phyloP scores from a whole-genome alignment of 2,888 invertebrate species.

The Agrochola litura region DNA sequence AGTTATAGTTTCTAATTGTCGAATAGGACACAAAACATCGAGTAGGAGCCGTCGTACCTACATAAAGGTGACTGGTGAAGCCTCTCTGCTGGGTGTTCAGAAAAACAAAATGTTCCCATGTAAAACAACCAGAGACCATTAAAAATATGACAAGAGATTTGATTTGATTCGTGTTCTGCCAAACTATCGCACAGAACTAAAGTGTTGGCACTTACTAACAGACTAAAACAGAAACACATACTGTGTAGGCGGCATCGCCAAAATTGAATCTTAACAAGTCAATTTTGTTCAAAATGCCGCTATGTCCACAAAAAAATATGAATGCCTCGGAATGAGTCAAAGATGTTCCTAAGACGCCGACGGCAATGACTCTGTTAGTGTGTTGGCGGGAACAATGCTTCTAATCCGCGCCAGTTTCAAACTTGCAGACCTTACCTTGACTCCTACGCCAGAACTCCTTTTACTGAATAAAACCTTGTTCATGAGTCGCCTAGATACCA shows the following conservation, averaged over 20 bases:
- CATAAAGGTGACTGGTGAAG: neutral
- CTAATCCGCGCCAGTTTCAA: conserved; percentile 80
- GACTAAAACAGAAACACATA: conserved; percentile 46
- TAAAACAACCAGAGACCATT: neutral
- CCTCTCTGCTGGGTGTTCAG: neutral
- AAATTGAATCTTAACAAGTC: conserved; percentile 69
- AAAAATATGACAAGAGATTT: neutral
- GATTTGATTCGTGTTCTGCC: neutral
- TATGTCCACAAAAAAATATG: conserved; percentile 69
- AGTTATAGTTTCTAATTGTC: neutral
- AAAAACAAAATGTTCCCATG: neutral
- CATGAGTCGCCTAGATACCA: conserved; percentile 67
- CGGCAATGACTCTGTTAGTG: conserved; percentile 76
- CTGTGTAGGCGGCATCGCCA: conserved; percentile 73
- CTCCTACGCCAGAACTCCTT: conserved; percentile 88
- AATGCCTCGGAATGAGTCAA: conserved; percentile 73
- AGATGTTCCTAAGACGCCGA: conserved; percentile 71
- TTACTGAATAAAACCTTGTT: conserved; percentile 84
- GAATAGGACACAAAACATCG: neutral
- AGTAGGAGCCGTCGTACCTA: too few species aligned
- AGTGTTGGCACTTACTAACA: conserved; percentile 5
- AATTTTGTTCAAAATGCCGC: conserved; percentile 70
- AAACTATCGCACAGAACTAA: conserved; percentile 16
- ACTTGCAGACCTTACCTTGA: conserved; percentile 90
- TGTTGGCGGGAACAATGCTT: conserved; percentile 89